Evolutionary conservation across 2,797 vertebrate genomes (phyloP), one percentile per base, ranked within the genome.

Genomic region (Trachurus trachurus): DNA sequence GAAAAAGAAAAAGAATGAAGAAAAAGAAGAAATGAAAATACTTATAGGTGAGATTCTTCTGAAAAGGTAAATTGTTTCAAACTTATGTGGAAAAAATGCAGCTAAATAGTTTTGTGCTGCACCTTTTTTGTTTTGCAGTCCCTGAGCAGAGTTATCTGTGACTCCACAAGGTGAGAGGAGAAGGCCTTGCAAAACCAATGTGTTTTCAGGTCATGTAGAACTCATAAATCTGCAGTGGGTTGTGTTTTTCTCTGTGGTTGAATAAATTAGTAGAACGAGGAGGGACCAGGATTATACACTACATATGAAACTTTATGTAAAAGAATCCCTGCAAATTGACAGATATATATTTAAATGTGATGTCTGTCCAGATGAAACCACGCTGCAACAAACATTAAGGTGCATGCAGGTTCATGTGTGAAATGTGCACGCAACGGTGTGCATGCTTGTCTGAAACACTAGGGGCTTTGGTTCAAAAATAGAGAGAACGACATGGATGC

Each of bases 21-120:
- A 89, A 85, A 84, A 71, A 76, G 84, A 91, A 88, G 66, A 87
- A 82, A 60, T 16, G 11, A 64, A 79, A 88, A 72, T 31, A 76
- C 3, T 71, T 53, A 62, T 58, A 69, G 76, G 78, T 87, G 70
- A 87, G 66, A 50, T 37, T 52, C 42, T 69, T 73, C 70, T 82
- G 19, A 82, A 76, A 74, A 85, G 59, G 75, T 54, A 82, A 84
- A 81, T 29, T 71, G 72, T 80, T 80, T 65, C 63, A 63, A 86
- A 73, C 62, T n/a, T 47, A 37, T 67, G 54, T 26, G 26, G 26
- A 22, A 57, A 80, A 83, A 78, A 78, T 68, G 6, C 12, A 72
- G 45, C 50, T 74, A 31, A 66, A 71, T 59, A 40, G 5, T 53
- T 78, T 85, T 79, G 44, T 85, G 49, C 42, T 79, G 69, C 59